Evolutionary conservation across 1,140 invertebrate species (phyloP).

Genomic region (Ceratoteleas bidentatus): DNA sequence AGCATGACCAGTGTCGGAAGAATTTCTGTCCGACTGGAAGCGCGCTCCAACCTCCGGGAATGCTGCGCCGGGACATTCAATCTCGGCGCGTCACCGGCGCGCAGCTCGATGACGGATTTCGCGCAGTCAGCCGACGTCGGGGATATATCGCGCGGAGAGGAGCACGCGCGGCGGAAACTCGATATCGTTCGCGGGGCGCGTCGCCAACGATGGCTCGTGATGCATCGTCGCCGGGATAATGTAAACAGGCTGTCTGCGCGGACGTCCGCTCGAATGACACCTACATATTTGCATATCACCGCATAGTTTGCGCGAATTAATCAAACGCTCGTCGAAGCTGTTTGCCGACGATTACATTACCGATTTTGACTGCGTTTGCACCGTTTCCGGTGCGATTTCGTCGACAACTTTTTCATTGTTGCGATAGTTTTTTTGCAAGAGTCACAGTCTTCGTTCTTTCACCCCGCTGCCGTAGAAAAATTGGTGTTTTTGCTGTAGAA

Average conservation of each 20-base stretch:
- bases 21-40: slow-evolving; percentile 30
- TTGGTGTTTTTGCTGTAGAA: too few relatives aligned
- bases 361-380: slow-evolving; percentile 8
- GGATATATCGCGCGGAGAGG: slow-evolving; percentile 62
- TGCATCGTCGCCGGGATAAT: slow-evolving; percentile 60
- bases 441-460: too few relatives aligned
- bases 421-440: too few relatives aligned
- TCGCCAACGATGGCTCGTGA: slow-evolving; percentile 39
- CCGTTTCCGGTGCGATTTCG: too few relatives aligned
- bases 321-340: slow-evolving; percentile 17
- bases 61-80: slow-evolving; percentile 63
- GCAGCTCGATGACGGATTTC: slow-evolving; percentile 47
- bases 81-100: slow-evolving; percentile 53
- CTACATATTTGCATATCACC: slow-evolving; percentile 41
- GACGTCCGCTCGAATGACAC: slow-evolving; percentile 51
- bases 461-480: too few relatives aligned
- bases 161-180: slow-evolving; percentile 69
- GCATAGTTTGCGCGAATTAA: slow-evolving; percentile 36
- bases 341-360: slow-evolving; percentile 19
- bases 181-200: slow-evolving; percentile 51
- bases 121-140: slow-evolving; percentile 64
- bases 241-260: slow-evolving; percentile 58
- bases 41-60: slow-evolving; percentile 47
- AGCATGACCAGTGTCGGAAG: slow-evolving; percentile 32
- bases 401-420: too few relatives aligned